Evolutionary conservation across 2,113 vertebrate genomes (phyloP).

Genomic region (Nettapus auritus): DNA sequence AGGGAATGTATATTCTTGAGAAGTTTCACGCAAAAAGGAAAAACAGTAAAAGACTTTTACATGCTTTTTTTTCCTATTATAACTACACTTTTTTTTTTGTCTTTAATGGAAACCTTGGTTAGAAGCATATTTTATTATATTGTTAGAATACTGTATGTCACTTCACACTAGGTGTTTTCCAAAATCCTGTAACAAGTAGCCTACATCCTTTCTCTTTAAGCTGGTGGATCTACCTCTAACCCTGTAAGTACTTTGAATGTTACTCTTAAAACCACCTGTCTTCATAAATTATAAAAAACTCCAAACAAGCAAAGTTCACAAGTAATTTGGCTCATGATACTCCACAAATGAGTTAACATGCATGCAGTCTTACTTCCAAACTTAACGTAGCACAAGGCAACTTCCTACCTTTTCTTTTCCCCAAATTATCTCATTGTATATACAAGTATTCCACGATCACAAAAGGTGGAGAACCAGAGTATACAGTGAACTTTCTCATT

Average conservation of each 20-base stretch:
- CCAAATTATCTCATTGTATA: neutral
- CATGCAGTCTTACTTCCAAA: neutral
- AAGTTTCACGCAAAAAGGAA: neutral
- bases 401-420: neutral
- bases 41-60: neutral
- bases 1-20: neutral
- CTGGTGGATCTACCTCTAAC: neutral
- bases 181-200: neutral
- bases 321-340: neutral
- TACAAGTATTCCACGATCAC: neutral
- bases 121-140: neutral
- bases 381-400: neutral
- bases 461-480: neutral
- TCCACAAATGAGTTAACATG: neutral
- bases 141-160: neutral
- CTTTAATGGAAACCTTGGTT: neutral
- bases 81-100: neutral
- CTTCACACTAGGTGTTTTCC: neutral
- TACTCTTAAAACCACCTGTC: neutral
- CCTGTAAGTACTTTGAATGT: neutral
- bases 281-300: neutral
- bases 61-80: neutral
- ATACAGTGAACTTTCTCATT: neutral
- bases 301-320: neutral
- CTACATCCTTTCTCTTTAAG: neutral